Evolutionary conservation across 1,140 invertebrate genomes (phyloP).

Genomic region (Ostrea edulis): DNA sequence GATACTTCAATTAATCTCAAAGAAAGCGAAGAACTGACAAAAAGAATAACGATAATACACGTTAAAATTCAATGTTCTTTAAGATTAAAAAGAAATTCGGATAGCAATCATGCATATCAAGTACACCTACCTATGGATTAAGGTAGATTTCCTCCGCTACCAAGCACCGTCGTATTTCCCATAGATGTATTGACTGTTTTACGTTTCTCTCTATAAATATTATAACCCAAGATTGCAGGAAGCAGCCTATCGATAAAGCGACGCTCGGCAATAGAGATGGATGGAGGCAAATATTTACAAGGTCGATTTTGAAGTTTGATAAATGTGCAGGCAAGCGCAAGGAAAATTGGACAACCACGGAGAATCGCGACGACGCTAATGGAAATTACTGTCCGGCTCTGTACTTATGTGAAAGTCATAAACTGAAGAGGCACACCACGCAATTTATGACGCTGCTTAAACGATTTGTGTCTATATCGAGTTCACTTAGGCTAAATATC

Average conservation of each 20-base stretch:
- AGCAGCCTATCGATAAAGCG: constrained; percentile 24
- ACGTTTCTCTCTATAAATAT: constrained; percentile 20
- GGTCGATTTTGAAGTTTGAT: constrained; percentile 37
- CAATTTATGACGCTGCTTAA: constrained; percentile 11
- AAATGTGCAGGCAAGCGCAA: constrained; percentile 27
- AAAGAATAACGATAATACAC: too few relatives aligned
- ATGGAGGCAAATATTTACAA: constrained; percentile 37
- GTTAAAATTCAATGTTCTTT: too few relatives aligned
- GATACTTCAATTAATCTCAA: too few relatives aligned
- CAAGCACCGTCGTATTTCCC: not conserved
- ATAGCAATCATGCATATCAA: too few relatives aligned
- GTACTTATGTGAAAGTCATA: constrained; percentile 24
- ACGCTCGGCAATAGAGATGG: constrained; percentile 4
- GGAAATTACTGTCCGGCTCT: not conserved
- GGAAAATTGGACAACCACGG: not conserved
- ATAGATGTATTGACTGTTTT: not conserved
- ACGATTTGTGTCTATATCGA: not conserved
- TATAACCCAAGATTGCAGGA: not conserved
- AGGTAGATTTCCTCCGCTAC: not conserved
- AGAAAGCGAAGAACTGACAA: too few relatives aligned
- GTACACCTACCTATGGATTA: not conserved
- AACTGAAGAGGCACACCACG: not conserved
- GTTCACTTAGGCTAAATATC: not conserved
- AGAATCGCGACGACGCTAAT: not conserved
- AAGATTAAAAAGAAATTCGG: too few relatives aligned